phyloP scores from a whole-genome alignment of 1,140 invertebrate genomes.

The Papilio dardanus region DNA sequence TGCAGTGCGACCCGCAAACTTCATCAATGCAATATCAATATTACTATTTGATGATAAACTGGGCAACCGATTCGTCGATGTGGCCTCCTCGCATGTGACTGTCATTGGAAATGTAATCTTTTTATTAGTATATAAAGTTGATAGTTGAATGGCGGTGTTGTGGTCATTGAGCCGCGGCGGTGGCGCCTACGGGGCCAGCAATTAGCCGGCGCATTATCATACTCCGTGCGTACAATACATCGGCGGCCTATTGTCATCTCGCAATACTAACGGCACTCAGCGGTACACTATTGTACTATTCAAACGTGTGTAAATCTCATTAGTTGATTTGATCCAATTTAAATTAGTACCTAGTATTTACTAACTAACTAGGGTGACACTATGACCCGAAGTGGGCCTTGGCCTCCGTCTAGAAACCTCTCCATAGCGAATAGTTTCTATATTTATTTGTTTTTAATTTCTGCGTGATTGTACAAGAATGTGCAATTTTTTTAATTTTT shows the following conservation, averaged over 20 bases:
- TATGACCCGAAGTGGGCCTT: no score
- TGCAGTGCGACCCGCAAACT: background rate
- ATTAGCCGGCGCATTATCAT: background rate
- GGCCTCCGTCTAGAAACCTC: no score
- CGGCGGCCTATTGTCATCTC: background rate
- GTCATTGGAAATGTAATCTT: background rate
- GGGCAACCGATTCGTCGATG: background rate
- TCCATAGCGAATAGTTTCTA: no score
- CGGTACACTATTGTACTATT: background rate
- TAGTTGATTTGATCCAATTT: background rate
- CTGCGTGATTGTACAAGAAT: background rate
- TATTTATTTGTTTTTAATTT: no score
- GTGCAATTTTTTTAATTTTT: background rate
- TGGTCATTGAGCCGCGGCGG: background rate
- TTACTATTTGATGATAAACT: background rate
- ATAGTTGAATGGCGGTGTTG: background rate
- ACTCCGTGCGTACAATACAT: background rate
- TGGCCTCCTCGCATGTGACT: background rate
- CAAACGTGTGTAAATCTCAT: background rate
- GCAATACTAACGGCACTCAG: background rate
- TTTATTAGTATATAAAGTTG: background rate
- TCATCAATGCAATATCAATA: background rate
- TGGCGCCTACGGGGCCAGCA: conserved; percentile 1
- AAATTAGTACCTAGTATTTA: background rate
- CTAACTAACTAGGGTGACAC: no score